Percentiles rank a stretch among this genome's conserved stretches.
Evolutionary conservation across 2,797 vertebrate species (phyloP).

Genomic region (Bradypodion pumilum): DNA sequence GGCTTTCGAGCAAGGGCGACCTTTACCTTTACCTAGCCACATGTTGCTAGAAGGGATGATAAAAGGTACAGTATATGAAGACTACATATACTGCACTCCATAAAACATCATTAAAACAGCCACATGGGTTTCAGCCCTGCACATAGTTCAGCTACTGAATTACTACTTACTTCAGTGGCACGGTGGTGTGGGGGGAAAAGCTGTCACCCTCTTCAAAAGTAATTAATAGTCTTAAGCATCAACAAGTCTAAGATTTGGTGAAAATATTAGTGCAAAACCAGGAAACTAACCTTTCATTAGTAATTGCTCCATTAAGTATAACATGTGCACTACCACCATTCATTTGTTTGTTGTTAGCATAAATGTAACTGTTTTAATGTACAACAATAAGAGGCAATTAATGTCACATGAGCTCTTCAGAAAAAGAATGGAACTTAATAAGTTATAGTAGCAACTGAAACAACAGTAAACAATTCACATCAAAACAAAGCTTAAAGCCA

Average conservation of each 20-base stretch:
- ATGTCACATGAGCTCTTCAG: constrained; percentile 57
- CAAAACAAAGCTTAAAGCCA: constrained; percentile 62
- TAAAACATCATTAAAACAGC: neutral
- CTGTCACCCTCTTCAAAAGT: neutral
- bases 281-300: neutral
- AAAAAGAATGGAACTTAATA: constrained; percentile 59
- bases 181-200: constrained; percentile 12
- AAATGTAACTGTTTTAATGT: constrained; percentile 55
- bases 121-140: neutral
- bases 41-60: neutral
- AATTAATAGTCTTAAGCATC: neutral
- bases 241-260: neutral
- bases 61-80: neutral
- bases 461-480: constrained; percentile 60
- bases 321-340: neutral
- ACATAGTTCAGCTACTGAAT: neutral
- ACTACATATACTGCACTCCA: neutral
- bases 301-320: neutral
- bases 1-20: too few species aligned
- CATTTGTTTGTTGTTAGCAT: constrained; percentile 46
- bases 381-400: constrained; percentile 65
- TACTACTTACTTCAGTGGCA: neutral
- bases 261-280: neutral
- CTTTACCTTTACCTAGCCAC: too few species aligned
- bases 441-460: constrained; percentile 46